Evolutionary conservation across 2,113 vertebrate species (phyloP).

Genomic region (Saimiri boliviensis): DNA sequence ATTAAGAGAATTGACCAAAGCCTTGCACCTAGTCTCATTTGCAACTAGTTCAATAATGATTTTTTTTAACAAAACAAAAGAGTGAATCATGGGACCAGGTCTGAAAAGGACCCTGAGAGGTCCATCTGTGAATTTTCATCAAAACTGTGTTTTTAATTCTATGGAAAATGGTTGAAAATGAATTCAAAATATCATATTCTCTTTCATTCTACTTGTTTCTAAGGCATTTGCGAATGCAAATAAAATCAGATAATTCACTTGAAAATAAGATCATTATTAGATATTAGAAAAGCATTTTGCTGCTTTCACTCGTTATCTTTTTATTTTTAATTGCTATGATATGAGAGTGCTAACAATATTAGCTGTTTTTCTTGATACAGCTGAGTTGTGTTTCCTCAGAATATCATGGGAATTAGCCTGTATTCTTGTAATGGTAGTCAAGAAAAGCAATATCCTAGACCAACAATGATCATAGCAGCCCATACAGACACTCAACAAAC

Average conservation of each 20-base stretch:
- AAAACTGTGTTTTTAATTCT: neutral
- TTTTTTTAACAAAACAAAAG: neutral
- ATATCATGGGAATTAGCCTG: neutral
- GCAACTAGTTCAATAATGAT: neutral
- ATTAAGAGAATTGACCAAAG: neutral
- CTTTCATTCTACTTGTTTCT: conserved; percentile 42
- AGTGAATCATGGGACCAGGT: neutral
- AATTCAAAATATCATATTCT: neutral
- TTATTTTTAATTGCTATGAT: neutral
- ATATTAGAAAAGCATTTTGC: neutral
- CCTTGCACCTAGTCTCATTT: neutral
- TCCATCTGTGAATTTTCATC: conserved; percentile 37
- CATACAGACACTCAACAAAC: neutral
- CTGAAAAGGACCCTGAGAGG: neutral
- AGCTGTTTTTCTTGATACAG: neutral
- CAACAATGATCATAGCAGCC: neutral
- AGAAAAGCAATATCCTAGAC: neutral
- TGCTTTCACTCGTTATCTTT: neutral
- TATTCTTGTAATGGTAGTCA: neutral
- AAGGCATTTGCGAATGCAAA: conserved; percentile 30
- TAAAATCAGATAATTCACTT: neutral
- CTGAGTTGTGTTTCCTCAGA: neutral
- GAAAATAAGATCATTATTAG: conserved; percentile 10
- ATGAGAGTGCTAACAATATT: neutral
- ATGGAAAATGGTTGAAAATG: neutral